Percentiles rank a stretch among this genome's conserved stretches.
These are phyloP conservation scores for Drosophila sordidula DNA, from an alignment of 2,888 invertebrate species.

Conservation along the genomic window DNA sequence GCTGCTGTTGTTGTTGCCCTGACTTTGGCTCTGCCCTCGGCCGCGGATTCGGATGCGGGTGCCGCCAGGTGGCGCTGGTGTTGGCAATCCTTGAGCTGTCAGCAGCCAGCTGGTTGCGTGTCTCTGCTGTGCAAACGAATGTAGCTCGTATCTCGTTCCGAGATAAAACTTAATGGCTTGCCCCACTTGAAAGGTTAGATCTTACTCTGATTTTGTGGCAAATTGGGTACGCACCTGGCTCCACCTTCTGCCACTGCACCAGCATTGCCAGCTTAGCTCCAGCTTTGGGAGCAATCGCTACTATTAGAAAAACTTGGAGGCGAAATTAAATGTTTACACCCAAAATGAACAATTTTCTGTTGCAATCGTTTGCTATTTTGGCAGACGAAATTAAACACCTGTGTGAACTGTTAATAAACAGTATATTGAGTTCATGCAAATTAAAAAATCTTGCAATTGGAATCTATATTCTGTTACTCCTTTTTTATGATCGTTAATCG, in stretches of 20 bases:
- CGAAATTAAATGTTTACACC: background rate
- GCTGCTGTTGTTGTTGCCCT: constrained; percentile 13
- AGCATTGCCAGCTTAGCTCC: constrained; percentile 11
- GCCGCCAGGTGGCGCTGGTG: constrained; percentile 46
- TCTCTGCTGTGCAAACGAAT: constrained; percentile 52
- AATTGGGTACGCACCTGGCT: constrained; percentile 54
- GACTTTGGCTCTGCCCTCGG: constrained; percentile 8
- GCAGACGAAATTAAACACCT: too few relatives aligned
- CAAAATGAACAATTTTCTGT: constrained; percentile 2
- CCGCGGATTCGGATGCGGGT: constrained; percentile 25
- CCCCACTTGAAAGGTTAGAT: constrained; percentile 67
- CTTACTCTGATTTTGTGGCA: constrained; percentile 65
- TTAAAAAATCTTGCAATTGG: too few relatives aligned
- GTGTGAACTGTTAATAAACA: background rate
- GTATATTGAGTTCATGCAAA: too few relatives aligned
- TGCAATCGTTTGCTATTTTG: background rate
- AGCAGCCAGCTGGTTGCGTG: constrained; percentile 30
- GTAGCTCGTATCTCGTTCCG: constrained; percentile 39
- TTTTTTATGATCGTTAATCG: too few relatives aligned
- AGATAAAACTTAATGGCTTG: constrained; percentile 69
- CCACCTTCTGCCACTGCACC: constrained; percentile 14
- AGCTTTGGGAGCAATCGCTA: constrained; percentile 30
- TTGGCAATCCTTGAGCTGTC: constrained; percentile 41
- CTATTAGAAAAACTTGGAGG: background rate
- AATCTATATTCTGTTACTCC: too few relatives aligned